Evolutionary conservation across 2,888 invertebrate genomes (phyloP).

Genomic region (Orchesella flavescens): DNA sequence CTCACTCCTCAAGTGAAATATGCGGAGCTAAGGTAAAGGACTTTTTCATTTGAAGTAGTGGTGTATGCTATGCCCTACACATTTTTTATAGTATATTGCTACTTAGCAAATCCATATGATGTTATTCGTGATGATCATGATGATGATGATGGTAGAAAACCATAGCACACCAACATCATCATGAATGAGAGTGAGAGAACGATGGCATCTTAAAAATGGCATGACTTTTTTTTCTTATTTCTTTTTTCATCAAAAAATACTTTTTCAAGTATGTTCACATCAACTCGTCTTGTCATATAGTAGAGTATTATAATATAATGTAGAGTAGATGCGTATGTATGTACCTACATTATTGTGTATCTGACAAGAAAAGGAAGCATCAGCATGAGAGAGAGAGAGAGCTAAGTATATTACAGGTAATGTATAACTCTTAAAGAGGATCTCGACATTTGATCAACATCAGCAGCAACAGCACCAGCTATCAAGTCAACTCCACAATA

Average conservation of each 20-base stretch:
- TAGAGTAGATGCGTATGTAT: not conserved
- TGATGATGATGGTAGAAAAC: not conserved
- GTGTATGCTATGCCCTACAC: not conserved
- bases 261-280: not conserved
- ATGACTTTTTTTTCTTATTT: not conserved
- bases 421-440: not conserved
- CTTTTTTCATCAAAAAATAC: not conserved
- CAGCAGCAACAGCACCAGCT: too few species aligned
- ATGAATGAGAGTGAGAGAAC: not conserved
- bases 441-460: slow-evolving; percentile 16
- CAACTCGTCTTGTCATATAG: not conserved
- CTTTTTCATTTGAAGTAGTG: not conserved
- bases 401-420: not conserved
- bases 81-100: not conserved
- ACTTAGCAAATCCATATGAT: not conserved
- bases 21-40: slow-evolving; percentile 21
- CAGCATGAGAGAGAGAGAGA: slow-evolving; percentile 12
- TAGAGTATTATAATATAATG: too few species aligned
- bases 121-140: too few species aligned
- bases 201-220: not conserved
- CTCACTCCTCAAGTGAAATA: slow-evolving; percentile 25
- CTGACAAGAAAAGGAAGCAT: slow-evolving; percentile 16
- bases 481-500: not conserved
- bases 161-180: not conserved
- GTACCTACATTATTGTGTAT: slow-evolving; percentile 6